phyloP scores from a whole-genome alignment of 1,140 invertebrate genomes.

The Drosophila melanica region DNA sequence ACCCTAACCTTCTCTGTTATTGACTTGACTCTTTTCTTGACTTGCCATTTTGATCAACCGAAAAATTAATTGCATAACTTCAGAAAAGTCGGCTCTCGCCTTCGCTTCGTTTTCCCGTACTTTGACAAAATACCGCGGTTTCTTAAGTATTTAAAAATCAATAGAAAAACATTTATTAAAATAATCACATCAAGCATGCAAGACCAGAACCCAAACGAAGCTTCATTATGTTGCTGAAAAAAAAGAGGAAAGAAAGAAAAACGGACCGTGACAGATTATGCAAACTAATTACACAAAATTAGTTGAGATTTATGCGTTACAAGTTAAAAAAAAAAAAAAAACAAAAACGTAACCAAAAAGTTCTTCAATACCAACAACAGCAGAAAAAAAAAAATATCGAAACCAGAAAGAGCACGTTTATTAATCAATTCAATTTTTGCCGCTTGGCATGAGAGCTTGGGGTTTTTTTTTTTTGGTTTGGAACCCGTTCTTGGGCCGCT shows the following conservation, averaged over 20 bases:
- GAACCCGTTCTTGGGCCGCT: conserved; percentile 48
- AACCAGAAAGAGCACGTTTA: conserved; percentile 51
- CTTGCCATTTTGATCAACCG: conserved; percentile 38
- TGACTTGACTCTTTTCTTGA: background rate
- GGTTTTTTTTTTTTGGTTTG: conserved; percentile 10
- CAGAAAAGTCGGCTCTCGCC: conserved; percentile 28
- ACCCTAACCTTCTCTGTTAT: too few species aligned
- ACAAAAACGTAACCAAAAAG: conserved; percentile 35
- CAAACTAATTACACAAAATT: conserved; percentile 82
- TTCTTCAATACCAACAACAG: conserved; percentile 22
- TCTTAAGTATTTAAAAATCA: conserved; percentile 59
- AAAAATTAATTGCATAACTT: conserved; percentile 64
- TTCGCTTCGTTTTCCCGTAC: conserved; percentile 4
- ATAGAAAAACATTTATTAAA: conserved; percentile 74
- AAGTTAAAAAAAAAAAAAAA: conserved; percentile 26
- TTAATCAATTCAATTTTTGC: conserved; percentile 78
- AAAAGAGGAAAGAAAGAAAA: conserved; percentile 44
- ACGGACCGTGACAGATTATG: conserved; percentile 76
- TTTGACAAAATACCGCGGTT: conserved; percentile 63
- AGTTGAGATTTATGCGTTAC: conserved; percentile 76
- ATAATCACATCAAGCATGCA: conserved; percentile 50
- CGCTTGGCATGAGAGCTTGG: conserved; percentile 57
- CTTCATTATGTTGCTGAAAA: conserved; percentile 61
- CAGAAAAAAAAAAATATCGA: conserved; percentile 15
- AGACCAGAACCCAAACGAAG: conserved; percentile 49